Evolutionary conservation across 2,888 invertebrate genomes (phyloP), one percentile per base, ranked within the genome.

Genomic region (Rhogogaster chlorosoma): DNA sequence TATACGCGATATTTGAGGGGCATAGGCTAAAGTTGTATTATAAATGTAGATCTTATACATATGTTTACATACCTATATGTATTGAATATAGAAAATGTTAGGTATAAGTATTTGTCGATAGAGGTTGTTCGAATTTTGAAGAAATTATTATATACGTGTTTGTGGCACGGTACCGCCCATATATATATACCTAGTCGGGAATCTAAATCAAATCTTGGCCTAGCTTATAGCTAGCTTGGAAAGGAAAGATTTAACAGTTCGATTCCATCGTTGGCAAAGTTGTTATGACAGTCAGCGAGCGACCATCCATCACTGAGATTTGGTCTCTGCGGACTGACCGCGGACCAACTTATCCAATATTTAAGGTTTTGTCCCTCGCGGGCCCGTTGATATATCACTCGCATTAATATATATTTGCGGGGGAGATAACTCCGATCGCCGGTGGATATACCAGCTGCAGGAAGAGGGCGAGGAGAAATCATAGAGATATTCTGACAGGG

Each of bases 371-470:
- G 93, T 93, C 93, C 93, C 93, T 93, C 89, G 91, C 91, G 92
- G 89, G 89, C 18, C 89, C 86, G 87, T 91, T 92, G 92, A 93
- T 93, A 93, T 93, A 93, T 93, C 92, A 93, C 92, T 91, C 89
- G 91, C 93, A 93, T 93, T 93, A 93, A 93, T 93, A 93, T 93
- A 93, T 93, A 93, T 93, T 92, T 93, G 92, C 90, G 91, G 93
- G 93, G 92, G 88, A 91, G 91, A 91, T 91, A 91, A 91, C 89
- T 90, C 89, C 84, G 84, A 85, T 85, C 78, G 70, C 70, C 18
- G 53, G 53, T 61, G 80, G 80, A 80, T 61, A 80, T 61, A n/a
- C 38, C 32, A 18, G 77, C 32, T 32, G 15, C 15, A 61, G 18
- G 4, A 15, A 80, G 18, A 38, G 57, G 80, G 61, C 57, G 80